Conservation (phyloP, 2,888 invertebrate genomes). For the Drosophila niveifrons region DNA sequence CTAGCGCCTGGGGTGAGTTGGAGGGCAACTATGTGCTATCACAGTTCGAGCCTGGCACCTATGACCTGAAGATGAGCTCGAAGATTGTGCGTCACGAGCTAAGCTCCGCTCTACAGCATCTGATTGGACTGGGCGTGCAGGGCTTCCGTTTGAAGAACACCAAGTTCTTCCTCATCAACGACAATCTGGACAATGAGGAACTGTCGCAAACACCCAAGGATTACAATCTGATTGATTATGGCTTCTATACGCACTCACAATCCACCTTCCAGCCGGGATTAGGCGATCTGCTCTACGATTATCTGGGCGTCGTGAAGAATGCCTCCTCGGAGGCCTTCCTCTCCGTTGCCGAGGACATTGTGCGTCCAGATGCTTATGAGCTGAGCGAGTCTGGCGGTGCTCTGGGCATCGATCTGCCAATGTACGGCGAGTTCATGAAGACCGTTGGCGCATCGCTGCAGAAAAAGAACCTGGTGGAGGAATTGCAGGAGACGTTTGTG, state of each 20-base stretch:
- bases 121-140: slow-evolving; percentile 91
- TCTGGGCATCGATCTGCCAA: slow-evolving; percentile 83
- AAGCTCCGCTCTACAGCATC: slow-evolving; percentile 88
- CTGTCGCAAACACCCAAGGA: slow-evolving; percentile 63
- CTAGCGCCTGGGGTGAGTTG: slow-evolving; percentile 82
- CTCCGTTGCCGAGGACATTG: slow-evolving; percentile 83
- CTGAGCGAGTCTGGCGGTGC: slow-evolving; percentile 58
- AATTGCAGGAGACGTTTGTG: slow-evolving; percentile 69
- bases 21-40: slow-evolving; percentile 89
- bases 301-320: slow-evolving; percentile 88
- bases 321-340: slow-evolving; percentile 86
- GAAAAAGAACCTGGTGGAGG: slow-evolving; percentile 69
- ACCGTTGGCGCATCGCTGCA: slow-evolving; percentile 62
- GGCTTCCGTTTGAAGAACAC: slow-evolving; percentile 91
- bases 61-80: slow-evolving; percentile 94
- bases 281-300: slow-evolving; percentile 87
- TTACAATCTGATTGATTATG: slow-evolving; percentile 86
- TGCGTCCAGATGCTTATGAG: slow-evolving; percentile 78
- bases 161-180: slow-evolving; percentile 87
- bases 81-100: slow-evolving; percentile 88
- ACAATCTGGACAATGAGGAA: slow-evolving; percentile 86
- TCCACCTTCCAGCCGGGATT: slow-evolving; percentile 88
- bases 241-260: slow-evolving; percentile 88
- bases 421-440: slow-evolving; percentile 82
- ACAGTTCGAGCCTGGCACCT: slow-evolving; percentile 89